A percentile compares a stretch with the other conserved stretches of the same genome.
These are phyloP conservation scores for Ctenopoma multispine DNA, from an alignment of 2,797 vertebrate genomes.

Conservation along the genomic window DNA sequence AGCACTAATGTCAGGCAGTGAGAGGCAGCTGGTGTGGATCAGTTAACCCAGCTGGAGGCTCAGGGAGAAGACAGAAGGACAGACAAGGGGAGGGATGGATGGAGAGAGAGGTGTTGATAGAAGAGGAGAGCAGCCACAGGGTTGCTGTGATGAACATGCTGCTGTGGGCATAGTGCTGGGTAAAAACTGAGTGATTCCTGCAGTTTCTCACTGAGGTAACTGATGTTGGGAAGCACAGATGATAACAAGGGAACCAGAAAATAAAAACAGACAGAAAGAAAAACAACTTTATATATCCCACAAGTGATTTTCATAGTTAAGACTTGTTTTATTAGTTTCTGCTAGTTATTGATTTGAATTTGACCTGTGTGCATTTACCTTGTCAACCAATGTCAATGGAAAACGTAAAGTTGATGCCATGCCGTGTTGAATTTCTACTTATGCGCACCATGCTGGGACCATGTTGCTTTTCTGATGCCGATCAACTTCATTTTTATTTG, in stretches of 20 bases:
- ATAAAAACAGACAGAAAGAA: neutral
- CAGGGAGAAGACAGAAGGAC: constrained; percentile 27
- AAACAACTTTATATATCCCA: neutral
- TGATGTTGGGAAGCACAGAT: constrained; percentile 12
- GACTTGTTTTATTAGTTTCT: no score
- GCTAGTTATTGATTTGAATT: no score
- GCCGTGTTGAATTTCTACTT: no score
- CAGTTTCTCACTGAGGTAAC: constrained; percentile 8
- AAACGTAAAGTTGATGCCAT: no score
- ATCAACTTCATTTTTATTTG: no score
- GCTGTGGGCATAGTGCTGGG: constrained; percentile 19
- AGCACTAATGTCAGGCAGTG: constrained; percentile 39
- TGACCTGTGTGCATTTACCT: no score
- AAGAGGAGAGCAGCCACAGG: constrained; percentile 29
- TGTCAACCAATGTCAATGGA: neutral
- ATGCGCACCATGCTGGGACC: no score
- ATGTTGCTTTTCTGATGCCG: no score
- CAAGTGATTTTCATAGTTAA: neutral
- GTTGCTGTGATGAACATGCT: constrained; percentile 48
- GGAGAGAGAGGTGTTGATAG: constrained; percentile 38
- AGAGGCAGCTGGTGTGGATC: constrained; percentile 65
- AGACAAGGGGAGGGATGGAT: constrained; percentile 13
- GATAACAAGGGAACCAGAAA: constrained; percentile 3
- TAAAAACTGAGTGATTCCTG: constrained; percentile 36
- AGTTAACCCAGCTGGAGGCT: constrained; percentile 57